A percentile compares a stretch with the other conserved stretches of the same genome.
These are phyloP conservation scores for Lycophotia porphyrea DNA, from an alignment of 2,888 invertebrate genomes.

Conservation along the genomic window DNA sequence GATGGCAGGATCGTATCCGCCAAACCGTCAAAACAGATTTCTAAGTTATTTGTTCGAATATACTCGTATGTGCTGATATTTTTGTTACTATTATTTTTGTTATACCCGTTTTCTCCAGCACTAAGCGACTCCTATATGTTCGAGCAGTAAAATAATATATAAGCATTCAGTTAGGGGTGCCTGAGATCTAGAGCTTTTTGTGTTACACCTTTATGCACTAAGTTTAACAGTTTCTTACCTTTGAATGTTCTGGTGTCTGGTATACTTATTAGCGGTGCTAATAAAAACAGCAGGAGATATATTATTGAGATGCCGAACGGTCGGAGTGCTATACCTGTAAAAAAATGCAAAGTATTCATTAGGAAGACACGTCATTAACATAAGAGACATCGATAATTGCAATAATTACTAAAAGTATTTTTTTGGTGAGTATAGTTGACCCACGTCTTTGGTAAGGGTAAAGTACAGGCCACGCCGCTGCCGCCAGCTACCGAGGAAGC, in stretches of 20 bases:
- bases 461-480: too few species aligned
- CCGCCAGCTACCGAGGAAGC: too few species aligned
- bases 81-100: neutral
- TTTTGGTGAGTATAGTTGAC: neutral
- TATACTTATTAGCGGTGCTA: conserved; percentile 94
- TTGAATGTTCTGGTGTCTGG: conserved; percentile 92
- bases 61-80: neutral
- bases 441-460: neutral
- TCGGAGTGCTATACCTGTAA: conserved; percentile 95
- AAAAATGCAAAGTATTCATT: conserved; percentile 55
- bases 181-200: neutral
- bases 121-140: neutral
- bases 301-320: conserved; percentile 95
- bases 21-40: too few species aligned
- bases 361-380: neutral
- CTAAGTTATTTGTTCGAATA: neutral
- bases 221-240: conserved; percentile 81
- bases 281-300: conserved; percentile 94
- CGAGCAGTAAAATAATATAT: too few species aligned
- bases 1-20: too few species aligned
- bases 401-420: neutral
- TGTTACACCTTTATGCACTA: neutral
- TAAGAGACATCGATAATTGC: neutral
- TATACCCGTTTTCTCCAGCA: neutral
- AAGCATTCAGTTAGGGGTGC: neutral